Conservation (phyloP, 2,888 invertebrate genomes). For the Zele albiditarsus region DNA sequence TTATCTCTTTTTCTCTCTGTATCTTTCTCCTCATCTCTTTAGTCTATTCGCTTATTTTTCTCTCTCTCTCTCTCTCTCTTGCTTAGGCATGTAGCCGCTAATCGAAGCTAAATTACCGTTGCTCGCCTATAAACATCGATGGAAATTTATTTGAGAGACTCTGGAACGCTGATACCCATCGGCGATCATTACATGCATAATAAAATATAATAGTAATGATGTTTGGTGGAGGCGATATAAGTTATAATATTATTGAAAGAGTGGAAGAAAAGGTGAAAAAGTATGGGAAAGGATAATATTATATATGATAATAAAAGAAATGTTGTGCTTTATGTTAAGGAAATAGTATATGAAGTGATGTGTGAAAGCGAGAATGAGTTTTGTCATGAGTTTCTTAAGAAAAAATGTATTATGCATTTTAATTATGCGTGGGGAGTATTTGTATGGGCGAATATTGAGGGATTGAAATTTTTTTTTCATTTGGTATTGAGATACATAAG, state of each 20-base stretch:
- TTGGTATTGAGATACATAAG: no score
- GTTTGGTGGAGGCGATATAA: conserved; percentile 7
- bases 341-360: neutral
- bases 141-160: conserved; percentile 34
- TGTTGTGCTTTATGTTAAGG: neutral
- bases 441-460: no score
- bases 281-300: neutral
- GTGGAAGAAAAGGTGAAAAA: neutral
- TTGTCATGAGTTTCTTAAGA: no score
- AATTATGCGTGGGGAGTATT: no score
- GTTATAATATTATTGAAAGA: neutral
- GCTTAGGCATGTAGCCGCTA: conserved; percentile 24
- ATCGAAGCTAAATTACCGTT: conserved; percentile 39
- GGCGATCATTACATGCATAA: conserved; percentile 28
- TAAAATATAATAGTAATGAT: conserved; percentile 35
- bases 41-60: neutral
- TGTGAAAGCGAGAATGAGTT: no score
- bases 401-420: no score
- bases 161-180: conserved; percentile 10
- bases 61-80: neutral
- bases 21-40: neutral
- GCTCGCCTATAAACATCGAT: conserved; percentile 38
- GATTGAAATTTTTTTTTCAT: no score
- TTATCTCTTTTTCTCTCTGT: neutral
- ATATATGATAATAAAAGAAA: neutral